phyloP scores from a whole-genome alignment of 2,888 invertebrate genomes.

The Eupsilia transversa region DNA sequence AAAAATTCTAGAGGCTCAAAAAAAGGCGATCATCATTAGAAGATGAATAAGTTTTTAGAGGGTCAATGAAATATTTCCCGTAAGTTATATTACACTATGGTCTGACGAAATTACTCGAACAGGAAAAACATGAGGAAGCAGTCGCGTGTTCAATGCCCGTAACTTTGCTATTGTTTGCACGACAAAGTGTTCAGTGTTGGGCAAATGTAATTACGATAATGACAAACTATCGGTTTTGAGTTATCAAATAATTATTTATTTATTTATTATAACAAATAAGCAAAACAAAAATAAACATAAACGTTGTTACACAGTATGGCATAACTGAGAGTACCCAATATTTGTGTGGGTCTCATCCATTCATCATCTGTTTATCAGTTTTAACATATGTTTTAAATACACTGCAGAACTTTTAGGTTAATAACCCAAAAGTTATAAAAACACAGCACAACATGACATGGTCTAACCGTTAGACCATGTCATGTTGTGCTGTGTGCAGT shows the following conservation, averaged over 20 bases:
- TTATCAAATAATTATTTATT: neutral
- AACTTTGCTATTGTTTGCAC: conserved; percentile 40
- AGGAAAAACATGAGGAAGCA: neutral
- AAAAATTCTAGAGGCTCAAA: neutral
- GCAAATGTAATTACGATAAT: neutral
- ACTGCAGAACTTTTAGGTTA: too few species aligned
- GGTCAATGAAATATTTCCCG: neutral
- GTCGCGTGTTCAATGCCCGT: conserved; percentile 45
- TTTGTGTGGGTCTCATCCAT: neutral
- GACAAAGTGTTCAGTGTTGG: conserved; percentile 31
- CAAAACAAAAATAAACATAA: neutral
- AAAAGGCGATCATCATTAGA: neutral
- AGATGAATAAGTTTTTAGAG: neutral
- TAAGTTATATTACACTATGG: neutral
- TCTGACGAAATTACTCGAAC: too few species aligned
- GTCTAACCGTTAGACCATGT: too few species aligned
- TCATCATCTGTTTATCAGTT: too few species aligned
- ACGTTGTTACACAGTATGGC: neutral
- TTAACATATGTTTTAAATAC: too few species aligned
- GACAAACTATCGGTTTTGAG: neutral
- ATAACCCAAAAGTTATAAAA: too few species aligned
- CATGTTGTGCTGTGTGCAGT: neutral
- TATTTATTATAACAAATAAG: too few species aligned
- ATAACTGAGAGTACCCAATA: neutral
- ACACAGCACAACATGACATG: too few species aligned